Conservation (phyloP, 2,888 invertebrate species). For the Hyposoter dolosus region DNA sequence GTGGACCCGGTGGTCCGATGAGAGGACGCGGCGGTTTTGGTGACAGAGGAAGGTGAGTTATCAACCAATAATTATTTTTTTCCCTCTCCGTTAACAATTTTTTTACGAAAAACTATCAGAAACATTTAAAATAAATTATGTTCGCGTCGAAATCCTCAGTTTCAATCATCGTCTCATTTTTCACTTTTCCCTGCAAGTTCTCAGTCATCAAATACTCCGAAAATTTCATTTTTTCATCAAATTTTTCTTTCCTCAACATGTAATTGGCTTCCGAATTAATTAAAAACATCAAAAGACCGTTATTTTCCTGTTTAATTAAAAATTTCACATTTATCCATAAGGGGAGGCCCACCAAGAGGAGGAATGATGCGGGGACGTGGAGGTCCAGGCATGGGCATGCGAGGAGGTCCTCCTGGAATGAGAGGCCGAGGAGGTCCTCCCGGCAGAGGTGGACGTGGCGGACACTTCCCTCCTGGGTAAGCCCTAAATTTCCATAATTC, state of each 20-base stretch:
- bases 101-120: not conserved
- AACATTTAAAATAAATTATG: not conserved
- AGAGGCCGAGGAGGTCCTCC: constrained; percentile 82
- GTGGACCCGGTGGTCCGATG: constrained; percentile 80
- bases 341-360: constrained; percentile 81
- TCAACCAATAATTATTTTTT: constrained; percentile 4
- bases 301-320: not conserved
- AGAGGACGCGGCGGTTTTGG: constrained; percentile 81
- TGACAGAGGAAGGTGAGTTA: constrained; percentile 79
- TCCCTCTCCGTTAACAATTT: not conserved
- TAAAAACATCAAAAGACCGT: not conserved
- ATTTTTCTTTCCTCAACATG: not conserved
- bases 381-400: constrained; percentile 81
- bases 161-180: not conserved
- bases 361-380: constrained; percentile 83
- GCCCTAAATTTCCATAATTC: too few species aligned
- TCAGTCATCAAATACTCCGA: not conserved
- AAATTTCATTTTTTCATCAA: not conserved
- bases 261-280: not conserved
- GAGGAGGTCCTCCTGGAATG: constrained; percentile 82
- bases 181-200: not conserved
- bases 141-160: not conserved
- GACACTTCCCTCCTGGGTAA: constrained; percentile 83
- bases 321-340: constrained; percentile 52
- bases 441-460: constrained; percentile 81